Conservation (phyloP, 2,797 vertebrate species). For the Rhodeus uyekii region DNA sequence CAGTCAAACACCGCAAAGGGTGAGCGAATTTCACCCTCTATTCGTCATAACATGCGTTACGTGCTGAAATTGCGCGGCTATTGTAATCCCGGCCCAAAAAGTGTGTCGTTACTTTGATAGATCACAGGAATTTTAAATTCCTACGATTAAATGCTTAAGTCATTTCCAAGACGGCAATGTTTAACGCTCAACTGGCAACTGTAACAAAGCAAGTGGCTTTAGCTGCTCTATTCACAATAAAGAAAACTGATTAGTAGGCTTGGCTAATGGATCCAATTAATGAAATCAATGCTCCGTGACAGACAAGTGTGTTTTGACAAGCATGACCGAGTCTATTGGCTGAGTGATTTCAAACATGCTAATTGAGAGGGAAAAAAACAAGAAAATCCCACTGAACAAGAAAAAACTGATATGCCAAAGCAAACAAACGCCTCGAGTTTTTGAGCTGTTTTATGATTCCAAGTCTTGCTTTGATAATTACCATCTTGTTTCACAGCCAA, state of each 20-base stretch:
- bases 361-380: conserved; percentile 66
- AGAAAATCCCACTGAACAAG: conserved; percentile 60
- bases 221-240: conserved; percentile 60
- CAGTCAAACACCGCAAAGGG: conserved; percentile 34
- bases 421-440: conserved; percentile 66
- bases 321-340: conserved; percentile 51
- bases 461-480: conserved; percentile 73
- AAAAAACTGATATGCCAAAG: conserved; percentile 63
- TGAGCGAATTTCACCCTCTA: conserved; percentile 26
- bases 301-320: conserved; percentile 63
- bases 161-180: conserved; percentile 4
- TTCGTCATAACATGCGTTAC: neutral
- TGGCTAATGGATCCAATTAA: conserved; percentile 66
- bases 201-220: conserved; percentile 18
- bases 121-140: conserved; percentile 11
- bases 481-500: conserved; percentile 76
- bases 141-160: conserved; percentile 24
- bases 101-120: conserved; percentile 13
- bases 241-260: conserved; percentile 59
- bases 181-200: conserved; percentile 14
- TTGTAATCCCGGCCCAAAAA: neutral
- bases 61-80: conserved; percentile 17
- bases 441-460: conserved; percentile 71
- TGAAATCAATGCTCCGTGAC: conserved; percentile 64
- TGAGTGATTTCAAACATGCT: conserved; percentile 58